phyloP scores from a whole-genome alignment of 2,797 vertebrate genomes.

The Sebastes ruberrimus region DNA sequence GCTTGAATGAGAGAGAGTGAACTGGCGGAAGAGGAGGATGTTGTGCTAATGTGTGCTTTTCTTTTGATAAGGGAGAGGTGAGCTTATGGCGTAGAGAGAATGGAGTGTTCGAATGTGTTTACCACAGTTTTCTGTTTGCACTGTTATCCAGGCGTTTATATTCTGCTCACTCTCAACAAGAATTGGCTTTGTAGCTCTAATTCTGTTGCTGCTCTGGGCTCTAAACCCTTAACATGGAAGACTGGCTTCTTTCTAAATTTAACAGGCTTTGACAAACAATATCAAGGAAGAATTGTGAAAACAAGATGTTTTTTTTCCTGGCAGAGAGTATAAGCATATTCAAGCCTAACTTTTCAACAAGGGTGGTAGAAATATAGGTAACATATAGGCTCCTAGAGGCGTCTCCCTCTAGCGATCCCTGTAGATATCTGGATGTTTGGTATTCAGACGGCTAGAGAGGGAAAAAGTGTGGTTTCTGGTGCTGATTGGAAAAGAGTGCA shows the following conservation, averaged over 20 bases:
- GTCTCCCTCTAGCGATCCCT: constrained; percentile 49
- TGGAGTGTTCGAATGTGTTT: constrained; percentile 38
- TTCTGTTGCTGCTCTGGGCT: constrained; percentile 54
- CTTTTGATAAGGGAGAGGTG: constrained; percentile 60
- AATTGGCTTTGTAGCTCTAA: constrained; percentile 57
- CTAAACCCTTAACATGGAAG: constrained; percentile 41
- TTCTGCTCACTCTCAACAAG: constrained; percentile 41
- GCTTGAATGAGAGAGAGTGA: constrained; percentile 45
- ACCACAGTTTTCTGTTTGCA: constrained; percentile 40
- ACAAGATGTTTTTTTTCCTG: not conserved
- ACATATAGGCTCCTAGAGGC: constrained; percentile 28
- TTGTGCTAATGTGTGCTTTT: constrained; percentile 40
- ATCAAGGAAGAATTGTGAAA: constrained; percentile 50
- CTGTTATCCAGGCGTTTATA: constrained; percentile 50
- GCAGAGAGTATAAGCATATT: not conserved
- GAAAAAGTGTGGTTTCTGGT: constrained; percentile 1
- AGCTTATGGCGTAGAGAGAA: constrained; percentile 9
- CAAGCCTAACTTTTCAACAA: not conserved
- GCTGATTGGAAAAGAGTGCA: constrained; percentile 17
- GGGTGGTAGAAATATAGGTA: not conserved
- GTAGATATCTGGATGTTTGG: constrained; percentile 43
- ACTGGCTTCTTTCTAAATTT: constrained; percentile 42
- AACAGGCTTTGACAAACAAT: constrained; percentile 52
- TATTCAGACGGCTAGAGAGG: constrained; percentile 35
- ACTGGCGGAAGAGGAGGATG: constrained; percentile 9